Evolutionary conservation across 2,113 vertebrate species (phyloP).

Genomic region (Glaucidium brasilianum): DNA sequence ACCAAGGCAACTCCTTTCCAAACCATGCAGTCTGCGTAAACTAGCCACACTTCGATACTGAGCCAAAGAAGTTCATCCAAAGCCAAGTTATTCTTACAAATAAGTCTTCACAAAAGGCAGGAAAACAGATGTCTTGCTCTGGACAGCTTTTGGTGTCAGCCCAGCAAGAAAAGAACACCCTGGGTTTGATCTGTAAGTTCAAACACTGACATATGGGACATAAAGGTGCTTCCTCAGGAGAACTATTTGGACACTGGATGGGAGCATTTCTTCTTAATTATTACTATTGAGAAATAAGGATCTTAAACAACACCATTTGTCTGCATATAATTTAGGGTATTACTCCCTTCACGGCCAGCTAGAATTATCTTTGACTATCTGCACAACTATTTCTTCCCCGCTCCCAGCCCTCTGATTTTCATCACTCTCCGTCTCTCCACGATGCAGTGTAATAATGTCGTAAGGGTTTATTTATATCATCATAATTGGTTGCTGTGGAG

Average conservation of each 20-base stretch:
- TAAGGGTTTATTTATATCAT: constrained; percentile 36
- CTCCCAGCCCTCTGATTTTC: not conserved
- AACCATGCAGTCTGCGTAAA: not conserved
- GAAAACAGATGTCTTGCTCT: not conserved
- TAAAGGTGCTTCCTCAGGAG: not conserved
- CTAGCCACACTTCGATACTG: not conserved
- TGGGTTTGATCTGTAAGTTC: not conserved
- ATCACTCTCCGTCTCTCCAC: not conserved
- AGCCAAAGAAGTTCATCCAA: not conserved
- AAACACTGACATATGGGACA: not conserved
- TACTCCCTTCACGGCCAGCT: not conserved
- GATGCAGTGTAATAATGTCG: not conserved
- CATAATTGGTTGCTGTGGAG: constrained; percentile 44
- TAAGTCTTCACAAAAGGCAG: not conserved
- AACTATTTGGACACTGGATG: not conserved
- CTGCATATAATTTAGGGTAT: not conserved
- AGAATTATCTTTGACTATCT: not conserved
- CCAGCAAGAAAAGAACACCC: not conserved
- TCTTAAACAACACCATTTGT: not conserved
- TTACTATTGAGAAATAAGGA: not conserved
- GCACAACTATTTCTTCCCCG: not conserved
- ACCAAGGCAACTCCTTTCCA: not conserved
- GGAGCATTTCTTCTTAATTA: not conserved
- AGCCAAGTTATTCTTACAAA: not conserved
- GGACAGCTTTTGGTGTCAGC: not conserved